Evolutionary conservation across 2,797 vertebrate species (phyloP), one percentile per base, ranked within the genome.

Genomic region (Labroides dimidiatus): DNA sequence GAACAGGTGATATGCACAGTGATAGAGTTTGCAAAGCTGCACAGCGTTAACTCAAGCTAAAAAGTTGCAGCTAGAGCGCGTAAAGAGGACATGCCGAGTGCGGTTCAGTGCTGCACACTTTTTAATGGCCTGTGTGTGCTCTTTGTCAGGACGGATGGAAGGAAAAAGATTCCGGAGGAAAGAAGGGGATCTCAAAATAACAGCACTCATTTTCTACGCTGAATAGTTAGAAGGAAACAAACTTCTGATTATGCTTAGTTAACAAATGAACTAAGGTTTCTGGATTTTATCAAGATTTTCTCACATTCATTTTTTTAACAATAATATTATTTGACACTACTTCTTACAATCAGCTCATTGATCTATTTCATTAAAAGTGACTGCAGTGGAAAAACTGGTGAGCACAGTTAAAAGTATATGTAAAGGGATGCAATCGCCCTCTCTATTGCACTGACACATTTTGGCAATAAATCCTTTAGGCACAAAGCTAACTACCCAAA

Each of bases 391-490:
- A 21, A 52, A 60, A 51, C 19, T 27, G 13, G 27, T 14, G 36
- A 53, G 14, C 50, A 17, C 19, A 33, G 62, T 41, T 43, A 41
- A n/a, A 39, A 52, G 27, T 12, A 20, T 17, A 20, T 48, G 49
- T 57, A 41, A n/a, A 58, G 49, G 56, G 51, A 37, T 15, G 33
- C 17, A 39, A 50, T 2, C 67, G 61, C 27, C 71, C 12, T 64
- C 58, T 37, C 16, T 42, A 76, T 64, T 74, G 54, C 72, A 73
- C 64, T 36, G 21, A 75, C 68, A 72, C 52, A 49, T 70, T 84
- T 84, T 81, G 84, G 84, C 86, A 86, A 77, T 36, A 69, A 69
- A 83, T 36, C 55, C 48, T 64, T 63, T 51, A 77, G 80, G 77
- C 80, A 86, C 80, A 66, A 50, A 73, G 47, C 84, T 78, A 72